Evolutionary conservation across 2,888 invertebrate species (phyloP), one percentile per base, ranked within the genome.

Genomic region (Ephialtes manifestator): DNA sequence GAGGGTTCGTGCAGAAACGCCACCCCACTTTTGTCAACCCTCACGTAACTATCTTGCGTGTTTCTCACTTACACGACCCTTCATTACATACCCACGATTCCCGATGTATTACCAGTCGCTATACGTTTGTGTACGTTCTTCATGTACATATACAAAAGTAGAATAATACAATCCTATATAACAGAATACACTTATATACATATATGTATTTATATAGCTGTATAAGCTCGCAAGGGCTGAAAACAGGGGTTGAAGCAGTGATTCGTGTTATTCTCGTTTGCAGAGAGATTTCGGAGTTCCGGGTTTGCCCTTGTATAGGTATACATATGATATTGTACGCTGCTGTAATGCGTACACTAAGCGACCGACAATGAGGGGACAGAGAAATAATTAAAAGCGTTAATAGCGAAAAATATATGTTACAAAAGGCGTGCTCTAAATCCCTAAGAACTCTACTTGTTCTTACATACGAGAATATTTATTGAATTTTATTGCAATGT

Each of bases 361-460:
- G 53, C 72, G 24, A 18, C 70, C 39, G 46, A 55, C 65, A 72
- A 35, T 31, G 46, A 58, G 85, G 87, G 86, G 86, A 20, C 11
- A 28, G 86, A 86, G 88, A 90, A 88, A 90, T 90, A 91, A 91
- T 91, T 91, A 91, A 91, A 90, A 88, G 88, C 91, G 88, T 88
- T 88, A 89, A 89, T 89, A 89, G 88, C 82, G 68, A 83, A 85
- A 90, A 89, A 90, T 65, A 65, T 70, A 68, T 43, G 13, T 46
- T n/a, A 65, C 35, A 35, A 51, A 20, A 51, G 58, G 43, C 58
- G 13, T 13, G 5, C 11, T 7, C 48, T 2, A 35, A 7, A 35
- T 35, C 63, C 63, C 71, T 18, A 18, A 63, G 53, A 15, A 71
- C 39, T 35, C 39, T 53, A 18, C n/a, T 53, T 71, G 1, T 53